A percentile compares a stretch with the other conserved stretches of the same genome.
phyloP scores from a whole-genome alignment of 2,888 invertebrate species.

The Campaea margaritaria region DNA sequence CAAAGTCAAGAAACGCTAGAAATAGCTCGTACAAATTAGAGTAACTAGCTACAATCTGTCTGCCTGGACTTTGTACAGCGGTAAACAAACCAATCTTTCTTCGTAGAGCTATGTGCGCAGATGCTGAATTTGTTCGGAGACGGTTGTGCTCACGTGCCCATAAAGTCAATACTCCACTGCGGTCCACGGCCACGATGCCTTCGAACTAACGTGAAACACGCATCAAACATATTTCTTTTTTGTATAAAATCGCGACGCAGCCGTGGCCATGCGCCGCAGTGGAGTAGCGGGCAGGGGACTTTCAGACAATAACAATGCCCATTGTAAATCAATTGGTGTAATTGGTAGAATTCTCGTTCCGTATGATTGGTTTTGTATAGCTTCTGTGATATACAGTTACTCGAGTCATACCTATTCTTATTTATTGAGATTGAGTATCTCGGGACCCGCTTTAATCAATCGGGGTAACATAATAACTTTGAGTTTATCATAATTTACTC shows the following conservation, averaged over 20 bases:
- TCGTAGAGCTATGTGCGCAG: slow-evolving; percentile 45
- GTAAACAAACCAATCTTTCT: slow-evolving; percentile 59
- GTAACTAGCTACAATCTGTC: slow-evolving; percentile 45
- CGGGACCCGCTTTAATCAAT: no score
- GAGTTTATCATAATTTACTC: slow-evolving; percentile 2
- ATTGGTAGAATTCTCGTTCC: slow-evolving; percentile 17
- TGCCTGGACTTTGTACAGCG: slow-evolving; percentile 60
- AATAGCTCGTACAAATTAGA: slow-evolving; percentile 49
- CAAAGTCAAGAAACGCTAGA: slow-evolving; percentile 35
- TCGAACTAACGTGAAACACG: no score
- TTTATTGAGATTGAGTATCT: no score
- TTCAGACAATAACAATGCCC: slow-evolving; percentile 23
- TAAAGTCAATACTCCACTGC: no score
- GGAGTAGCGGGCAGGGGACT: slow-evolving; percentile 1
- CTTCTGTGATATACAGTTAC: slow-evolving; percentile 2
- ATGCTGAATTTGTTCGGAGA: slow-evolving; percentile 16
- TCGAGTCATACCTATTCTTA: no score
- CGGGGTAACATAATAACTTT: neutral
- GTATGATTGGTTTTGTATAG: slow-evolving; percentile 21
- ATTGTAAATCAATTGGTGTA: slow-evolving; percentile 20
- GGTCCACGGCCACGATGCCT: no score
- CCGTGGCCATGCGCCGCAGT: no score
- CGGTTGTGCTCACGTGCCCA: neutral
- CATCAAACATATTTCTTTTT: no score
- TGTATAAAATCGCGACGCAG: no score